A percentile compares a stretch with the other conserved stretches of the same genome.
These are phyloP conservation scores for Corydoras maculifer DNA, from an alignment of 2,113 vertebrate species.

Conservation along the genomic window DNA sequence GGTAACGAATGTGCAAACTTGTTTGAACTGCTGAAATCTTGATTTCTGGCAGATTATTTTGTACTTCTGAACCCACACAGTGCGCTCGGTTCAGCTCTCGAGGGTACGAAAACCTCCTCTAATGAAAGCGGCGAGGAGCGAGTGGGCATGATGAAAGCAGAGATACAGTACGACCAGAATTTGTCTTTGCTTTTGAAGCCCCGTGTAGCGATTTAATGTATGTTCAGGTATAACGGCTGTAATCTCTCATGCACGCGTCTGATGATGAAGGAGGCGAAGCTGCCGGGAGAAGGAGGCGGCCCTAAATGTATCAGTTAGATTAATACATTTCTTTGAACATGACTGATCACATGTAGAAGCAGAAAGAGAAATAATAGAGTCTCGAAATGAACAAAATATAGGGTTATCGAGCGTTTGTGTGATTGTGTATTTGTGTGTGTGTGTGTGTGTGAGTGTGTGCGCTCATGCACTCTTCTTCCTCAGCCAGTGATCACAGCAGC, in stretches of 20 bases:
- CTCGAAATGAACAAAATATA: constrained; percentile 46
- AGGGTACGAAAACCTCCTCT: background rate
- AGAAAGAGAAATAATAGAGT: constrained; percentile 23
- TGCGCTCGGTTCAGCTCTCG: background rate
- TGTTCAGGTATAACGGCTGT: constrained; percentile 41
- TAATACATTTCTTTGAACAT: constrained; percentile 64
- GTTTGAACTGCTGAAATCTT: too few species aligned
- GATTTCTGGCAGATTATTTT: background rate
- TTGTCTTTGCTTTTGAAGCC: constrained; percentile 43
- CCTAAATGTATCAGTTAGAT: constrained; percentile 66
- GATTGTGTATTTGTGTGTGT: constrained; percentile 15
- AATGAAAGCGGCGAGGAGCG: background rate
- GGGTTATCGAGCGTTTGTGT: constrained; percentile 51
- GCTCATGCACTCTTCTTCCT: constrained; percentile 28
- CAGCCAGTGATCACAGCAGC: constrained; percentile 34
- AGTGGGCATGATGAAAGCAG: constrained; percentile 50
- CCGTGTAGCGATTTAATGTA: constrained; percentile 57
- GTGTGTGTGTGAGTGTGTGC: constrained; percentile 18
- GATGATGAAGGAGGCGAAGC: constrained; percentile 62
- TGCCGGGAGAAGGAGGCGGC: constrained; percentile 50
- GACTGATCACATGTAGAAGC: constrained; percentile 35
- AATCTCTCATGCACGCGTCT: constrained; percentile 50
- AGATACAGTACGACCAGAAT: constrained; percentile 54
- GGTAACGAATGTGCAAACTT: too few species aligned
- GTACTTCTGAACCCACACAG: background rate